These are phyloP conservation scores for Augiades crinisus DNA, from an alignment of 2,888 invertebrate species.

Conservation along the genomic window DNA sequence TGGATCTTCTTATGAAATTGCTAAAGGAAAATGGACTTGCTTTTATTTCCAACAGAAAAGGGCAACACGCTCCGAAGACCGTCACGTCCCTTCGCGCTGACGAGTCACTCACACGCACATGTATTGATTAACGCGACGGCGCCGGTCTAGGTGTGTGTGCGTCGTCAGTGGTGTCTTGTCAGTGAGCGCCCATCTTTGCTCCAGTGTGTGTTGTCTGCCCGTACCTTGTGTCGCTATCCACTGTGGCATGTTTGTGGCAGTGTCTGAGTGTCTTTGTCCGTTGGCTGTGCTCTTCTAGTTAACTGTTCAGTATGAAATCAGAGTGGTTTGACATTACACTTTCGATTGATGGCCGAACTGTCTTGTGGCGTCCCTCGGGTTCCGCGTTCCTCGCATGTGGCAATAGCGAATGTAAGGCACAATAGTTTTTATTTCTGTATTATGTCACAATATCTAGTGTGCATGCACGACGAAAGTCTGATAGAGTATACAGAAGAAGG, in stretches of 20 bases:
- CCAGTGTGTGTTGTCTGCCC: conserved; percentile 49
- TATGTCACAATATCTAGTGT: conserved; percentile 81
- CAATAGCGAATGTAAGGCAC: conserved; percentile 73
- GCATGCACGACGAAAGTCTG: conserved; percentile 78
- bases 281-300: conserved; percentile 59
- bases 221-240: conserved; percentile 67
- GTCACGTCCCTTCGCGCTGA: conserved; percentile 53
- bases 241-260: conserved; percentile 72
- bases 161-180: conserved; percentile 60
- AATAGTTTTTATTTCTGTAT: conserved; percentile 69
- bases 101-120: conserved; percentile 85
- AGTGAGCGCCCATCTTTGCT: conserved; percentile 35
- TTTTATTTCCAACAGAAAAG: conserved; percentile 44
- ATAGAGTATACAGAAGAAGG: conserved; percentile 77
- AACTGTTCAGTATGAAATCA: conserved; percentile 55
- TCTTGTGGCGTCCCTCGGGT: conserved; percentile 65
- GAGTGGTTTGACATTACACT: conserved; percentile 51
- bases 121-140: conserved; percentile 83
- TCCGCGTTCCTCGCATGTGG: conserved; percentile 60
- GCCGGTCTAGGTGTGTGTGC: conserved; percentile 73
- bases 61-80: conserved; percentile 46
- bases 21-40: conserved; percentile 17
- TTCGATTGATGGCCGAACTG: conserved; percentile 55
- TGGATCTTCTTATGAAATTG: conserved; percentile 15
- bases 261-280: conserved; percentile 67